Conservation (phyloP, 2,113 vertebrate species). For the Phalacrocorax brasilianus region DNA sequence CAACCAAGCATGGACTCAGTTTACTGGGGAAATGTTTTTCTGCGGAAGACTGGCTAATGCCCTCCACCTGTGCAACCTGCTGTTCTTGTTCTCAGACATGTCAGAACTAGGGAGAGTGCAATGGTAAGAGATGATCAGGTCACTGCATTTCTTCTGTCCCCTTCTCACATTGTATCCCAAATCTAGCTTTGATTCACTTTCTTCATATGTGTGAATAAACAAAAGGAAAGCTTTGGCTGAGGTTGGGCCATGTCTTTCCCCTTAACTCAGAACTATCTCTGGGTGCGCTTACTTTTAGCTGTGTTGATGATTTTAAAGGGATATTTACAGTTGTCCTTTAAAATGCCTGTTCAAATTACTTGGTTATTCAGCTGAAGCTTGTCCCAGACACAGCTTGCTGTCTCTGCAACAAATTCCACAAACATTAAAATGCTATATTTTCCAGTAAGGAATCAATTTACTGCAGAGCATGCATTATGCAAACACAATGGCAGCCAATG, state of each 20-base stretch:
- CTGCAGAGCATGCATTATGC: not conserved
- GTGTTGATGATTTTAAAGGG: not conserved
- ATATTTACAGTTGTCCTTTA: not conserved
- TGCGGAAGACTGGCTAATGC: not conserved
- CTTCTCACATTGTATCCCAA: not conserved
- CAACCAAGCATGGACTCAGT: not conserved
- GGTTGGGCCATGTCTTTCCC: not conserved
- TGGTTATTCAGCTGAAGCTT: not conserved
- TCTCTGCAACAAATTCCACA: not conserved
- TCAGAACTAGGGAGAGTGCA: not conserved
- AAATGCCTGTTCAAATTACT: not conserved
- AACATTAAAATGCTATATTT: not conserved
- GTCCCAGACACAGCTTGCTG: not conserved
- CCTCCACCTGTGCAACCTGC: not conserved
- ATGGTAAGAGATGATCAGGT: not conserved
- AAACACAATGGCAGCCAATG: not conserved
- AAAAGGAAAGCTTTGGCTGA: not conserved
- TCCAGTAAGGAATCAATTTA: not conserved
- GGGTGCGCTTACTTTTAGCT: not conserved
- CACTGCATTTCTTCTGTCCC: not conserved
- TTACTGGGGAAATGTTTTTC: not conserved
- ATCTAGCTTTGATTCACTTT: not conserved
- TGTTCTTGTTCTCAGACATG: not conserved
- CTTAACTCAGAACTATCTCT: not conserved
- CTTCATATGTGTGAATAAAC: not conserved